Percentiles rank a stretch among this genome's conserved stretches.
Evolutionary conservation across 2,113 vertebrate genomes (phyloP).

Genomic region (Emydocephalus ijimae): DNA sequence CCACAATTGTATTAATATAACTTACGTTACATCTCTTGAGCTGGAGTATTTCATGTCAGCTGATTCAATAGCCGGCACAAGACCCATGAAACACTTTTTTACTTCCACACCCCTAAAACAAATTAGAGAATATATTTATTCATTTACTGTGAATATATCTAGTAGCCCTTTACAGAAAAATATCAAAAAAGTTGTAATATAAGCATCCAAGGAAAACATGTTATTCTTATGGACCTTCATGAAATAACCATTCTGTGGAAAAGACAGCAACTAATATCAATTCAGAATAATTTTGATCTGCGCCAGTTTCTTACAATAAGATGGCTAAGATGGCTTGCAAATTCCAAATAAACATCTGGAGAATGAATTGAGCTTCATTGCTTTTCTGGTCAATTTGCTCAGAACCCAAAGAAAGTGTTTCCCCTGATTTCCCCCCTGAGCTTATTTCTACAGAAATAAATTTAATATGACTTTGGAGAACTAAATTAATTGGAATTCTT

Average conservation of each 20-base stretch:
- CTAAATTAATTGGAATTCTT: neutral
- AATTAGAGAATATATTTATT: constrained; percentile 15
- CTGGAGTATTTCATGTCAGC: constrained; percentile 64
- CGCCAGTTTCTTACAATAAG: neutral
- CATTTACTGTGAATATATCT: neutral
- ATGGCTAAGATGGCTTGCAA: neutral
- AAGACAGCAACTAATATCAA: neutral
- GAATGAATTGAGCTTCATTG: neutral
- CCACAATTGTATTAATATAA: neutral
- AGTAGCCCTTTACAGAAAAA: neutral
- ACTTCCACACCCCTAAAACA: constrained; percentile 67
- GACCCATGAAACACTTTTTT: constrained; percentile 68
- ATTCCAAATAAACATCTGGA: neutral
- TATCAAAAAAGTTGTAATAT: neutral
- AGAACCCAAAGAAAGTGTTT: neutral
- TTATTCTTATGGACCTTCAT: neutral
- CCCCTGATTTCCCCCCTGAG: neutral
- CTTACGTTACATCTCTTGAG: constrained; percentile 61
- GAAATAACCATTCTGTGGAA: too few relatives aligned
- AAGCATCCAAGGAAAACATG: neutral
- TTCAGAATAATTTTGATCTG: neutral
- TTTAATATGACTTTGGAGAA: neutral
- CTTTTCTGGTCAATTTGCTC: neutral
- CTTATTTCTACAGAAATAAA: neutral
- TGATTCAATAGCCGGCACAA: constrained; percentile 68